Conservation (phyloP, 2,797 vertebrate genomes). For the Tenualosa ilisha region DNA sequence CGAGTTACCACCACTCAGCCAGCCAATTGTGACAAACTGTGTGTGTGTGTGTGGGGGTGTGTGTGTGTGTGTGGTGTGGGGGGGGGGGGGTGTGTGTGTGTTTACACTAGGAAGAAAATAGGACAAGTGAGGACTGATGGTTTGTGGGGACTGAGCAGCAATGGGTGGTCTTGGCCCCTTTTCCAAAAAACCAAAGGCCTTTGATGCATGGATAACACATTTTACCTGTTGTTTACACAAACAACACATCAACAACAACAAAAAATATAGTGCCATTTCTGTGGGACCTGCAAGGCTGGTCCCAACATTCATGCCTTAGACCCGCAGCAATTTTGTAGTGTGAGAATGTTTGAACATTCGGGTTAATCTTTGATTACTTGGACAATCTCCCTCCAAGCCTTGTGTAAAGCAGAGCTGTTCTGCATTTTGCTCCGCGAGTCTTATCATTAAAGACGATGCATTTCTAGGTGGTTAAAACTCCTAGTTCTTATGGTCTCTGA, state of each 20-base stretch:
- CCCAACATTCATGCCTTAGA: constrained; percentile 10
- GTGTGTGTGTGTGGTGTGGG: neutral
- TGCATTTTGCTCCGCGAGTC: neutral
- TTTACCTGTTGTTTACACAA: neutral
- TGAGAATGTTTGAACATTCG: neutral
- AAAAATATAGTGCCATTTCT: constrained; percentile 7
- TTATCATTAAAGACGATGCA: neutral
- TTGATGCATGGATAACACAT: neutral
- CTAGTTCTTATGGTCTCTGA: neutral
- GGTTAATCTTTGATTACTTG: constrained; percentile 2
- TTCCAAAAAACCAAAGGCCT: neutral
- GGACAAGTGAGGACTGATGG: neutral
- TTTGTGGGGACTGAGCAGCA: neutral
- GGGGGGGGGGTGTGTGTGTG: constrained; percentile 11
- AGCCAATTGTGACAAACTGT: neutral
- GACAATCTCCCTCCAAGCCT: neutral
- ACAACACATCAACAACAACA: neutral
- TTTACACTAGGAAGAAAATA: neutral
- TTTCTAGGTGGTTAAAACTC: neutral
- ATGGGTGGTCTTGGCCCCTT: neutral
- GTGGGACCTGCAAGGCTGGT: neutral
- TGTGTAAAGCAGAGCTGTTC: constrained; percentile 3
- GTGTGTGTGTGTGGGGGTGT: neutral
- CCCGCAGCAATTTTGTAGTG: neutral
- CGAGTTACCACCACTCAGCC: constrained; percentile 1